Evolutionary conservation across 2,797 vertebrate species (phyloP), one percentile per base, ranked within the genome.

Genomic region (Mastacembelus armatus): DNA sequence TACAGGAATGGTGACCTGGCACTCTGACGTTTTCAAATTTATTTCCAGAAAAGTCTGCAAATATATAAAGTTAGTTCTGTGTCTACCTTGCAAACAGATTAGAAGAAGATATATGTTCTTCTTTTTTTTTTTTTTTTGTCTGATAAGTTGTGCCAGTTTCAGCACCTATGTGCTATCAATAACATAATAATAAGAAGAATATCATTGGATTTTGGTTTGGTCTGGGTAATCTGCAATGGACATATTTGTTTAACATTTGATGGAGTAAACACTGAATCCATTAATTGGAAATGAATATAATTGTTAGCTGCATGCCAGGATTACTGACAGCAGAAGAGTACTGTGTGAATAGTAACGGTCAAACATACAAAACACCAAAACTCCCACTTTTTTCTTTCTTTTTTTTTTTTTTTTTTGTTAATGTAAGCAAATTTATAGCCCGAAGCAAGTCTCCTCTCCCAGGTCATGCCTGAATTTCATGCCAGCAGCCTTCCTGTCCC

Each of bases 401-500:
- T n/a, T n/a, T n/a, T n/a, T n/a, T n/a, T n/a, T n/a, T n/a, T n/a
- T n/a, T n/a, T n/a, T n/a, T n/a, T n/a, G n/a, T n/a, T n/a, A n/a
- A n/a, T n/a, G 9, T 52, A 39, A 51, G 19, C 19, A 38, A 57
- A 59, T 59, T 19, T 49, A 54, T 39, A 29, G 42, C 58, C 39
- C 5, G 33, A 11, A 21, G 36, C 61, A 5, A 4, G 44, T 7
- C 4, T 58, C 54, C 29, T 11, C 40, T 47, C 27, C 1, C 12
- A 43, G 47, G 22, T 79, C 60, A 14, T 22, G 63, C 35, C 54
- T 32, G 16, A 47, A 59, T 66, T 74, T 51, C 4, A 12, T 83
- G 76, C 79, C 68, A 81, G 79, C 57, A 60, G 61, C 71, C 79
- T 86, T 89, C 88, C 85, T 85, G 75, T 77, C 66, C 72, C 74